phyloP scores from a whole-genome alignment of 2,113 vertebrate genomes.

The Cyphomyrus discorhynchus region DNA sequence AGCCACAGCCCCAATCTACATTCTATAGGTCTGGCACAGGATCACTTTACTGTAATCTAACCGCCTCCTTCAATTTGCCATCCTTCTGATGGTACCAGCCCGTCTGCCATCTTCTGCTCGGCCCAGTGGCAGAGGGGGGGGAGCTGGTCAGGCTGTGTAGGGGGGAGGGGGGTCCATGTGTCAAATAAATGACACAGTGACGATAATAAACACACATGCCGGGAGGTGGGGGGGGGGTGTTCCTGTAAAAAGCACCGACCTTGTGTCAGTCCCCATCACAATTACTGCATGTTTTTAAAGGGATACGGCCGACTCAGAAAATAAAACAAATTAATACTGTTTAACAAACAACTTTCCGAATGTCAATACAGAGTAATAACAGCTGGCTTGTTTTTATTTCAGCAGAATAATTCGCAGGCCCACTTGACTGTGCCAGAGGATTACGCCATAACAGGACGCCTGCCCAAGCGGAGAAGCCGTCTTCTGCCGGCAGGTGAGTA shows the following conservation, averaged over 20 bases:
- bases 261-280: background rate
- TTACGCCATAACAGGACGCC: background rate
- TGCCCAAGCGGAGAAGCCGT: background rate
- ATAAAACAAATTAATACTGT: background rate
- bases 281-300: background rate
- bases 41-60: background rate
- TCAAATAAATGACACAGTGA: background rate
- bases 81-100: background rate
- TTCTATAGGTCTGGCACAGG: background rate
- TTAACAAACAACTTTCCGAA: background rate
- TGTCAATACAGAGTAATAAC: background rate
- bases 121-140: background rate
- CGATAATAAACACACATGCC: background rate
- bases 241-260: background rate
- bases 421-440: background rate
- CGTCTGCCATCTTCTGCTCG: background rate
- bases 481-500: background rate
- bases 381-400: background rate
- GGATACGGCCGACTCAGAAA: background rate
- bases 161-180: background rate
- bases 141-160: background rate
- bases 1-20: background rate
- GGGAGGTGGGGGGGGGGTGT: background rate
- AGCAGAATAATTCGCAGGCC: background rate
- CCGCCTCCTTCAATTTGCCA: background rate